Conservation (phyloP, 1,140 invertebrate genomes). For the Drosophila navojoa region DNA sequence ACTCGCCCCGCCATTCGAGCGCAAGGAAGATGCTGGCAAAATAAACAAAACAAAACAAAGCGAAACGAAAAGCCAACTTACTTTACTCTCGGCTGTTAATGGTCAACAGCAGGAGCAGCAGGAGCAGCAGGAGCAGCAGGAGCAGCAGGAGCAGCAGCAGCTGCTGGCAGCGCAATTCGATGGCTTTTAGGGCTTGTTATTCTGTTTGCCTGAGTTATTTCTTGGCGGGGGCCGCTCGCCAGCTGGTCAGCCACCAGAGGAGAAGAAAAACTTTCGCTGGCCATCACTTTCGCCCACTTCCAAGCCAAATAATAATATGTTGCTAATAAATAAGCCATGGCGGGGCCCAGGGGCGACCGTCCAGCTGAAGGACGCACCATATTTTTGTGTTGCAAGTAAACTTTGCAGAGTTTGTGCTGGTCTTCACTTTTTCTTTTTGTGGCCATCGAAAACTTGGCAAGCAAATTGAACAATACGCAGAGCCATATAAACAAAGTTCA, state of each 20-base stretch:
- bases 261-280: slow-evolving; percentile 37
- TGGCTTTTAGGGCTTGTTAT: slow-evolving; percentile 45
- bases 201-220: slow-evolving; percentile 44
- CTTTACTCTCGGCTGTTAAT: slow-evolving; percentile 43
- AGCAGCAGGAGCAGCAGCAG: slow-evolving; percentile 24
- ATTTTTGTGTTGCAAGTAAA: slow-evolving; percentile 50
- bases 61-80: slow-evolving; percentile 22
- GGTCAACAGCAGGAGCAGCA: slow-evolving; percentile 41
- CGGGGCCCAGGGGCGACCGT: slow-evolving; percentile 18
- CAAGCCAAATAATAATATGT: slow-evolving; percentile 72
- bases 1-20: neutral
- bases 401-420: slow-evolving; percentile 52
- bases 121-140: too few species aligned
- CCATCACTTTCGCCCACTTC: slow-evolving; percentile 41
- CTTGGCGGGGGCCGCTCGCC: slow-evolving; percentile 13
- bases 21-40: slow-evolving; percentile 4
- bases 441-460: slow-evolving; percentile 56
- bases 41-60: slow-evolving; percentile 10
- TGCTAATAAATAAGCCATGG: slow-evolving; percentile 70
- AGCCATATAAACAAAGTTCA: slow-evolving; percentile 48
- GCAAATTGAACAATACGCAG: slow-evolving; percentile 53
- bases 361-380: slow-evolving; percentile 25
- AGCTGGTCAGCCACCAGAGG: slow-evolving; percentile 20
- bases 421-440: slow-evolving; percentile 12
- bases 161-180: slow-evolving; percentile 38